Evolutionary conservation across 2,888 invertebrate species (phyloP).

Genomic region (Drosophila cracens): DNA sequence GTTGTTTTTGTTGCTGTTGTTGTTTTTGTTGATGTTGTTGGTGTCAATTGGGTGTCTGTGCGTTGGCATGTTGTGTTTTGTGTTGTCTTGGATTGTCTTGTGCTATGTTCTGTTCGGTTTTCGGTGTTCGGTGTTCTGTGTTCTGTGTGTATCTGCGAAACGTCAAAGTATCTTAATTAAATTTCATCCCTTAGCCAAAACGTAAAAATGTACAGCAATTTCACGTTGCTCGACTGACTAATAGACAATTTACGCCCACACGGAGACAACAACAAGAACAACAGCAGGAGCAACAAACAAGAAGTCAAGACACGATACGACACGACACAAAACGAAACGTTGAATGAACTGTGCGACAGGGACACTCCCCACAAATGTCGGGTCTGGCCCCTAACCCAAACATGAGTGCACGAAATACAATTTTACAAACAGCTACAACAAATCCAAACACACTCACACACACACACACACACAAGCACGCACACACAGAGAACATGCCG

Average conservation of each 20-base stretch:
- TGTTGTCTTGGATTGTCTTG: constrained; percentile 55
- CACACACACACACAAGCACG: constrained; percentile 32
- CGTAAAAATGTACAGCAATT: constrained; percentile 79
- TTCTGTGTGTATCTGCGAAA: constrained; percentile 76
- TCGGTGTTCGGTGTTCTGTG: constrained; percentile 14
- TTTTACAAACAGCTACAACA: constrained; percentile 59
- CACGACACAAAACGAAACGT: constrained; percentile 49
- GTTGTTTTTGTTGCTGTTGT: constrained; percentile 16
- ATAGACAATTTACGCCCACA: constrained; percentile 80
- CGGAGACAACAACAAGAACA: constrained; percentile 25
- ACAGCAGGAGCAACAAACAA: constrained; percentile 17
- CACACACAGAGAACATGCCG: constrained; percentile 41
- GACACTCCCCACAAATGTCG: constrained; percentile 54
- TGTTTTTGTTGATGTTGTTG: constrained; percentile 46
- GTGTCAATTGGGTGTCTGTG: constrained; percentile 66
- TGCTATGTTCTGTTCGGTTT: constrained; percentile 16
- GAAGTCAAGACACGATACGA: constrained; percentile 49
- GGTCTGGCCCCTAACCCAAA: constrained; percentile 33
- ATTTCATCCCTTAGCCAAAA: constrained; percentile 81
- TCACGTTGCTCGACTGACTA: constrained; percentile 76
- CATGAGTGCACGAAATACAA: constrained; percentile 65
- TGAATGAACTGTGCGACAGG: constrained; percentile 58
- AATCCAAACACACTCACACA: constrained; percentile 39
- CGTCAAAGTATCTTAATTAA: constrained; percentile 83
- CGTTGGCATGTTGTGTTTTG: constrained; percentile 56